Conservation (phyloP, 2,888 invertebrate species). For the Thecophora atra region DNA sequence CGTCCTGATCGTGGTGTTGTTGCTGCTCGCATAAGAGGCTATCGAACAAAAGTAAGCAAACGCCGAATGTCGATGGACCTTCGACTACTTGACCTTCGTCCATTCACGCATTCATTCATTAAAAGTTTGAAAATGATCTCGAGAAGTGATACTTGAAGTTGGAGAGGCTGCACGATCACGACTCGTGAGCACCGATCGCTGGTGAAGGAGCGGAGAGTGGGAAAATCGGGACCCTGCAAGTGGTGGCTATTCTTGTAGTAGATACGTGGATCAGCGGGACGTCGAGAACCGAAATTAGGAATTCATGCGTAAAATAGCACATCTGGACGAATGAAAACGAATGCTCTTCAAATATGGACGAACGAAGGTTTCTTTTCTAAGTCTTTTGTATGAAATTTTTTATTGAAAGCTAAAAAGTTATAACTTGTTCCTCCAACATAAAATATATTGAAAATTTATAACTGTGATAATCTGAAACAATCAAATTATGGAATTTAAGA, state of each 20-base stretch:
- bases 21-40: conserved; percentile 21
- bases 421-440: too few relatives aligned
- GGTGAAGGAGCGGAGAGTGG: neutral
- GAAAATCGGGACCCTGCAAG: conserved; percentile 28
- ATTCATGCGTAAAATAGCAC: conserved; percentile 43
- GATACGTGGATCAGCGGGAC: conserved; percentile 21
- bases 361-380: neutral
- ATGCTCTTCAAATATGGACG: neutral
- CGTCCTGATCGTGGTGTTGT: neutral
- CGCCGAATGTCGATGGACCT: conserved; percentile 42
- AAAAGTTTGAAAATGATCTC: conserved; percentile 41
- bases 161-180: conserved; percentile 44
- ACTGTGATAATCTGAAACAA: too few relatives aligned
- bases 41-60: conserved; percentile 39
- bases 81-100: conserved; percentile 47
- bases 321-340: conserved; percentile 43
- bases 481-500: too few relatives aligned
- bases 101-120: conserved; percentile 43
- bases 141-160: conserved; percentile 54
- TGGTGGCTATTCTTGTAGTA: conserved; percentile 28
- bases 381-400: too few relatives aligned
- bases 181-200: neutral
- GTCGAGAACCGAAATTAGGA: conserved; percentile 19
- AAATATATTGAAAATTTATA: too few relatives aligned
- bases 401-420: too few relatives aligned